phyloP scores from a whole-genome alignment of 2,888 invertebrate genomes.

The Cheilosia variabilis region DNA sequence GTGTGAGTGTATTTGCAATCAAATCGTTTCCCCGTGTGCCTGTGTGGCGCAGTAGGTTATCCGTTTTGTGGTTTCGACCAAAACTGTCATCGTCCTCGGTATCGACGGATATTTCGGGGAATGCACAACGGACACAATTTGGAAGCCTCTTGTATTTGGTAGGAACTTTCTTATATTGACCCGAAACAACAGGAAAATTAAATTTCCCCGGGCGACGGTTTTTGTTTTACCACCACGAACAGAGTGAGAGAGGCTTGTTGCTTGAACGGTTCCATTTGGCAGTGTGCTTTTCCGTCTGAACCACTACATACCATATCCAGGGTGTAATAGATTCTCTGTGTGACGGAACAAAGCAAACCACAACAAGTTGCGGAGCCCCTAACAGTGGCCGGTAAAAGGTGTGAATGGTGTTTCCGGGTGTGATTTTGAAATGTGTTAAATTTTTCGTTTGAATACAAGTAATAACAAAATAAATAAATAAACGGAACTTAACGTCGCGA shows the following conservation, averaged over 20 bases:
- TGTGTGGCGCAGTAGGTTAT: slow-evolving; percentile 71
- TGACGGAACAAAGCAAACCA: slow-evolving; percentile 57
- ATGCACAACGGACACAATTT: slow-evolving; percentile 73
- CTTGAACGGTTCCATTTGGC: slow-evolving; percentile 45
- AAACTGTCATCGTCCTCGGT: slow-evolving; percentile 68
- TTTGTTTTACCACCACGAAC: slow-evolving; percentile 17
- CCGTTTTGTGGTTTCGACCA: slow-evolving; percentile 74
- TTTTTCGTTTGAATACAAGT: slow-evolving; percentile 11
- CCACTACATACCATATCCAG: slow-evolving; percentile 11
- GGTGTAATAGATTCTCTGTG: slow-evolving; percentile 50
- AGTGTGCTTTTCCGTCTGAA: slow-evolving; percentile 47
- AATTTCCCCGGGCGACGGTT: slow-evolving; percentile 63
- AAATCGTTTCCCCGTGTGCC: slow-evolving; percentile 8
- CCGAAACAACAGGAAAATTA: slow-evolving; percentile 66
- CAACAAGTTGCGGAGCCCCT: slow-evolving; percentile 64
- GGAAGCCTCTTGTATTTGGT: slow-evolving; percentile 48
- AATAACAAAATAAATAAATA: slow-evolving; percentile 5
- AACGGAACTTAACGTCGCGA: neutral
- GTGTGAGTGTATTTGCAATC: slow-evolving; percentile 30
- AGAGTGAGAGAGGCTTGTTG: slow-evolving; percentile 66
- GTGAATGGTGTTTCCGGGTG: slow-evolving; percentile 69
- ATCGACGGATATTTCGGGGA: slow-evolving; percentile 67
- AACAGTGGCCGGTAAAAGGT: slow-evolving; percentile 70
- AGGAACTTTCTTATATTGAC: slow-evolving; percentile 57
- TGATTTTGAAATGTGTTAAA: slow-evolving; percentile 65